Percentiles rank a stretch among this genome's conserved stretches.
These are phyloP conservation scores for Anas flavirostris DNA, from an alignment of 2,797 vertebrate species.

Conservation along the genomic window DNA sequence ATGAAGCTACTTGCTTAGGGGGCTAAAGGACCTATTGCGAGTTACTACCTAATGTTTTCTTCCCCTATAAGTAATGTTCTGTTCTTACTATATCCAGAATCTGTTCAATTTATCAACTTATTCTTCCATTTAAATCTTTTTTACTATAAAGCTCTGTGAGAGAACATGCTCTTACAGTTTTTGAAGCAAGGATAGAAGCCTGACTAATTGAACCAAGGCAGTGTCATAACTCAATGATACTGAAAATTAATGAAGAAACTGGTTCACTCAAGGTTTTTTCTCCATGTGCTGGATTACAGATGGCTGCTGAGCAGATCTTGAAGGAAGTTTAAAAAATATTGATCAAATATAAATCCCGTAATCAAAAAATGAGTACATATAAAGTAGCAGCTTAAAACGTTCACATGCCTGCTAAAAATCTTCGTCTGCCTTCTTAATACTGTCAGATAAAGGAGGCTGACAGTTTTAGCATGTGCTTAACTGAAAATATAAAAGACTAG, in stretches of 20 bases:
- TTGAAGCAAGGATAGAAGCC: neutral
- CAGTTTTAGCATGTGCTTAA: neutral
- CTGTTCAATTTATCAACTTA: neutral
- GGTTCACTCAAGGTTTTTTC: neutral
- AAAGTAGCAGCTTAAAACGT: neutral
- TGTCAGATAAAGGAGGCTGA: neutral
- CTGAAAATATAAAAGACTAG: neutral
- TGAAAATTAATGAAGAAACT: constrained; percentile 7
- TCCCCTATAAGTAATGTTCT: neutral
- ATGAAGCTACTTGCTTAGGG: neutral
- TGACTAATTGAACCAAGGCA: neutral
- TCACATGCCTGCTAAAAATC: neutral
- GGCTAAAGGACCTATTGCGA: neutral
- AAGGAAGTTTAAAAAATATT: neutral
- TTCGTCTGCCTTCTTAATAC: neutral
- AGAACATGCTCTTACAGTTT: neutral
- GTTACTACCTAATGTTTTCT: neutral
- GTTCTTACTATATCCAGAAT: neutral
- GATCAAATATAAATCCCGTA: neutral
- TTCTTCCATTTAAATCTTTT: neutral
- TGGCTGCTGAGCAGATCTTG: neutral
- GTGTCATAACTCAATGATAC: neutral
- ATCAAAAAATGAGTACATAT: neutral
- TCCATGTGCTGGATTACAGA: neutral
- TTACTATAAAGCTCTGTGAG: neutral